A percentile compares a stretch with the other conserved stretches of the same genome.
Conservation (phyloP, 2,113 vertebrate species). For the Oxyura jamaicensis region DNA sequence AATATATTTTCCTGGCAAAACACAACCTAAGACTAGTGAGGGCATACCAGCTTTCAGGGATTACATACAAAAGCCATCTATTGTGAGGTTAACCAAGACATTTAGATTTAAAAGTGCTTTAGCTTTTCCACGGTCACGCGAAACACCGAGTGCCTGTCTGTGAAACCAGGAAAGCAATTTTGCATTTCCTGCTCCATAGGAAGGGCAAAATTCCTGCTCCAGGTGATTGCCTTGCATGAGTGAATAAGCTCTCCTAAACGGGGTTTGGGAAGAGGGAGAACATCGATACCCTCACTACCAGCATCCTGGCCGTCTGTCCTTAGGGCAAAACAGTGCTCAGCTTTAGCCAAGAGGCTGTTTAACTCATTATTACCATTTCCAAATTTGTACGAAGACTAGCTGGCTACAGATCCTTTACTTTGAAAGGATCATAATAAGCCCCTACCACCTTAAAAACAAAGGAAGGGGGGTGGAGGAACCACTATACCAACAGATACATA, state of each 20-base stretch:
- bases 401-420: neutral
- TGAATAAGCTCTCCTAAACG: neutral
- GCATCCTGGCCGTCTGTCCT: neutral
- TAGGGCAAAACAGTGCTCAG: neutral
- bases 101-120: neutral
- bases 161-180: neutral
- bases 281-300: neutral
- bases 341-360: neutral
- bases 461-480: rapidly evolving
- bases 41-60: neutral
- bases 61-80: neutral
- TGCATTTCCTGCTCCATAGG: neutral
- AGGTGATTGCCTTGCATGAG: neutral
- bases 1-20: neutral
- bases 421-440: neutral
- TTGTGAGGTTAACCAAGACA: neutral
- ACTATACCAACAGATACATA: neutral
- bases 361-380: neutral
- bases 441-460: neutral
- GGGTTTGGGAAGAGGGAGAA: neutral
- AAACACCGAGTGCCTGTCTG: neutral
- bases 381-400: neutral
- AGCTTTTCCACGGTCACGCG: neutral
- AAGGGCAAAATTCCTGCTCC: neutral
- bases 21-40: neutral